These are phyloP conservation scores for Ondatra zibethicus DNA, from an alignment of 2,113 vertebrate species.

Conservation along the genomic window DNA sequence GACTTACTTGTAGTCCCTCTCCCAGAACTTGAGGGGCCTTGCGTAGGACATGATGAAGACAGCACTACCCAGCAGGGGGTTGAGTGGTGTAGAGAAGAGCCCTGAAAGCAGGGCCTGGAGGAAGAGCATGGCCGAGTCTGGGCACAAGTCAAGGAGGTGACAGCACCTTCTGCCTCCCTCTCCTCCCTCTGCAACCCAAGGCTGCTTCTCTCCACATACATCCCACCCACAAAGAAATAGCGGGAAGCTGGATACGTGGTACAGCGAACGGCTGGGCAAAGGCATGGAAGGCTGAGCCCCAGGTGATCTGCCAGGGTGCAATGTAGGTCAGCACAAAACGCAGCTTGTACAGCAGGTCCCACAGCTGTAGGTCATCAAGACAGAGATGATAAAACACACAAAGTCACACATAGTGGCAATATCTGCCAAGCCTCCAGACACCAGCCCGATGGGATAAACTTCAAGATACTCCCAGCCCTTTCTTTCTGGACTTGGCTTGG, in stretches of 20 bases:
- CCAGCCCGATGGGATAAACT: not conserved
- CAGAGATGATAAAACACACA: not conserved
- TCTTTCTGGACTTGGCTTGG: not conserved
- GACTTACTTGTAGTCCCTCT: constrained; percentile 94
- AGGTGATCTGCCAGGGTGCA: constrained; percentile 96
- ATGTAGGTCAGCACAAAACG: constrained; percentile 96
- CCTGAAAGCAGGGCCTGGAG: constrained; percentile 93
- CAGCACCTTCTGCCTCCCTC: not conserved
- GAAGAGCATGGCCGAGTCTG: constrained; percentile 95
- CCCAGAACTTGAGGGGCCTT: constrained; percentile 95
- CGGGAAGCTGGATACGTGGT: constrained; percentile 91
- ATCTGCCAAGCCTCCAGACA: not conserved
- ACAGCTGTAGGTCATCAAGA: constrained; percentile 85
- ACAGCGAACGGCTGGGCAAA: constrained; percentile 96
- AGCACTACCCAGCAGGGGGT: constrained; percentile 93
- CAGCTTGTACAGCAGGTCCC: constrained; percentile 95
- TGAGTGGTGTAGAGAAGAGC: constrained; percentile 93
- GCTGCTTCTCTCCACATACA: not conserved
- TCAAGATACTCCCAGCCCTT: not conserved
- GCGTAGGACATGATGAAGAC: constrained; percentile 95
- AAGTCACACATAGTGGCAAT: not conserved
- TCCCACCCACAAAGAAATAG: not conserved
- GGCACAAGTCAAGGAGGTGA: constrained; percentile 61
- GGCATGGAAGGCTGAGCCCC: constrained; percentile 96
- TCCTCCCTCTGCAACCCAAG: not conserved